Conservation (phyloP, 2,113 vertebrate genomes). For the Gnathochromis pfefferi region DNA sequence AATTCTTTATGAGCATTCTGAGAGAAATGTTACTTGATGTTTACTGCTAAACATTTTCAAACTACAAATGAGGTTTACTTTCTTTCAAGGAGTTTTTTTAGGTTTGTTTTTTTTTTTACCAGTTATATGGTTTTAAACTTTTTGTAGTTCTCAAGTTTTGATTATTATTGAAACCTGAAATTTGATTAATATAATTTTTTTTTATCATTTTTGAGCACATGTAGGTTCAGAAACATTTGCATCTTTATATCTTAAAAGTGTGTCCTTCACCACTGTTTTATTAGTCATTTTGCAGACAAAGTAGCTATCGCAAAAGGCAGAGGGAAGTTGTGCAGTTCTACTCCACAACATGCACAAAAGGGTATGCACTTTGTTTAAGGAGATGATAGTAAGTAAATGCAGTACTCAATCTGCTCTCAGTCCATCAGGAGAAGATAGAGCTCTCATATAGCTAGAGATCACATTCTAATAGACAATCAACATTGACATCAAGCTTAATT, state of each 20-base stretch:
- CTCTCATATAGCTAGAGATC: background rate
- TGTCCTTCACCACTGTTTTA: background rate
- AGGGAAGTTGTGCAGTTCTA: background rate
- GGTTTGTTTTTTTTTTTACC: background rate
- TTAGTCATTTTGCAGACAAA: background rate
- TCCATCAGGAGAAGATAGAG: background rate
- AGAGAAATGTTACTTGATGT: background rate
- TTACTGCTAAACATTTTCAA: background rate
- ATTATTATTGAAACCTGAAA: background rate
- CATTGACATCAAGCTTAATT: background rate
- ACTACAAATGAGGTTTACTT: background rate
- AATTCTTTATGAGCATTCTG: background rate
- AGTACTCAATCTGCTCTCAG: background rate
- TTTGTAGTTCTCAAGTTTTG: background rate
- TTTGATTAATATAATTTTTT: background rate
- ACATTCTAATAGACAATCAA: background rate
- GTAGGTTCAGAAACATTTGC: background rate
- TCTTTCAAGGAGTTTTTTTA: background rate
- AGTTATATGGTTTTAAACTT: background rate
- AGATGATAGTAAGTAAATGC: background rate
- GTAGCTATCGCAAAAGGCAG: background rate
- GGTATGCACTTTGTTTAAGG: background rate
- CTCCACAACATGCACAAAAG: background rate
- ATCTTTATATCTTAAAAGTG: background rate
- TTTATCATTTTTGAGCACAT: background rate